These are phyloP conservation scores for Symphodus melops DNA, from an alignment of 2,113 vertebrate species.

Conservation along the genomic window DNA sequence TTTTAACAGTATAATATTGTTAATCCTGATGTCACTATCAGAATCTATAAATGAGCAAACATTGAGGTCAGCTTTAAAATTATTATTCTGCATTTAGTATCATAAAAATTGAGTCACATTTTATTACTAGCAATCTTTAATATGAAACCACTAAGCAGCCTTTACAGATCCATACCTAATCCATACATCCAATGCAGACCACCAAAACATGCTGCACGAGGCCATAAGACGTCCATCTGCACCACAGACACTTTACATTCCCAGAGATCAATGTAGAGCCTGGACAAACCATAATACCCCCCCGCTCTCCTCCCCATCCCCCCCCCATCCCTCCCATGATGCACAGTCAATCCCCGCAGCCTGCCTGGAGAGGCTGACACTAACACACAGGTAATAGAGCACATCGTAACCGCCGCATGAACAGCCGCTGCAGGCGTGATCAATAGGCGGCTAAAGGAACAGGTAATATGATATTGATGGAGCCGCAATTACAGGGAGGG, in stretches of 20 bases:
- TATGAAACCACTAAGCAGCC: constrained; percentile 4
- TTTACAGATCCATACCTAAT: constrained; percentile 49
- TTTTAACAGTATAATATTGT: too few relatives aligned
- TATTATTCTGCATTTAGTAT: too few relatives aligned
- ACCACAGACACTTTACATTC: constrained; percentile 59
- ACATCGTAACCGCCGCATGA: constrained; percentile 74
- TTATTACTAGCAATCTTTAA: too few relatives aligned
- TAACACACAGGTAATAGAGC: constrained; percentile 74
- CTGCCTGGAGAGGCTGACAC: constrained; percentile 56
- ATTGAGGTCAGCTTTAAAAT: too few relatives aligned
- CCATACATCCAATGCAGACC: constrained; percentile 38
- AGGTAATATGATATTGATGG: constrained; percentile 85
- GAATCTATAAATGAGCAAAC: too few relatives aligned
- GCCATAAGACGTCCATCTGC: constrained; percentile 48
- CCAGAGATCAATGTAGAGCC: constrained; percentile 75
- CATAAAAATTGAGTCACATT: too few relatives aligned
- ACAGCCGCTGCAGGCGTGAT: constrained; percentile 68
- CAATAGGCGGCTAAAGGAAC: constrained; percentile 79
- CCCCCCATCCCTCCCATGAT: background rate
- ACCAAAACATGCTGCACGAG: constrained; percentile 29
- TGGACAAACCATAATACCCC: constrained; percentile 52
- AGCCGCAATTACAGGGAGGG: constrained; percentile 54
- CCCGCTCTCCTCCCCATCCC: constrained; percentile 8
- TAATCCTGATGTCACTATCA: too few relatives aligned
- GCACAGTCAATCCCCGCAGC: constrained; percentile 25